phyloP scores from a whole-genome alignment of 2,888 invertebrate genomes.

The Cyclophora punctaria region DNA sequence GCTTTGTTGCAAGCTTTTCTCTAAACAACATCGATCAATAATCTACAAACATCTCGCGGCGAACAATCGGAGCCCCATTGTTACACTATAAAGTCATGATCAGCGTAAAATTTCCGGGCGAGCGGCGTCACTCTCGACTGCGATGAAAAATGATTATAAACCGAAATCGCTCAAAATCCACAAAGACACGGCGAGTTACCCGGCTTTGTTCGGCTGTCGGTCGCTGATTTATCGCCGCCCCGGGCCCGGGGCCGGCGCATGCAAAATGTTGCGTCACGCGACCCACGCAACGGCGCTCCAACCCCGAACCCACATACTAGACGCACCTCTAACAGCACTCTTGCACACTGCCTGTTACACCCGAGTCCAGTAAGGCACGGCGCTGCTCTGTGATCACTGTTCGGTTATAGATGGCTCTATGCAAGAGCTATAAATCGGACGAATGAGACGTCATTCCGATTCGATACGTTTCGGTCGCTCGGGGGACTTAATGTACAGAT shows the following conservation, averaged over 20 bases:
- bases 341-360: conserved; percentile 16
- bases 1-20: too few species aligned
- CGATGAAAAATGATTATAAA: conserved; percentile 69
- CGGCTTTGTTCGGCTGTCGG: conserved; percentile 69
- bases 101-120: conserved; percentile 51
- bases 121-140: conserved; percentile 16
- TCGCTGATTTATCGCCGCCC: conserved; percentile 52
- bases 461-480: conserved; percentile 59
- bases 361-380: neutral
- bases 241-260: conserved; percentile 49
- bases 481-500: conserved; percentile 56
- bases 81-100: conserved; percentile 32
- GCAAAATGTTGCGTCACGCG: conserved; percentile 70
- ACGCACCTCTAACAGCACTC: neutral
- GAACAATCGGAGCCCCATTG: conserved; percentile 9
- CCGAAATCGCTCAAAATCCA: conserved; percentile 69
- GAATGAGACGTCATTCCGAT: conserved; percentile 71
- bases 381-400: conserved; percentile 26
- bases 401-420: conserved; percentile 26
- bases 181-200: conserved; percentile 70
- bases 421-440: conserved; percentile 58
- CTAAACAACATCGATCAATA: neutral
- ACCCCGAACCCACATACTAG: conserved; percentile 29
- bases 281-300: conserved; percentile 28
- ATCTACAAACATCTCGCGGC: neutral